A percentile compares a stretch with the other conserved stretches of the same genome.
These are phyloP conservation scores for Pantala flavescens DNA, from an alignment of 1,140 invertebrate species.

Conservation along the genomic window DNA sequence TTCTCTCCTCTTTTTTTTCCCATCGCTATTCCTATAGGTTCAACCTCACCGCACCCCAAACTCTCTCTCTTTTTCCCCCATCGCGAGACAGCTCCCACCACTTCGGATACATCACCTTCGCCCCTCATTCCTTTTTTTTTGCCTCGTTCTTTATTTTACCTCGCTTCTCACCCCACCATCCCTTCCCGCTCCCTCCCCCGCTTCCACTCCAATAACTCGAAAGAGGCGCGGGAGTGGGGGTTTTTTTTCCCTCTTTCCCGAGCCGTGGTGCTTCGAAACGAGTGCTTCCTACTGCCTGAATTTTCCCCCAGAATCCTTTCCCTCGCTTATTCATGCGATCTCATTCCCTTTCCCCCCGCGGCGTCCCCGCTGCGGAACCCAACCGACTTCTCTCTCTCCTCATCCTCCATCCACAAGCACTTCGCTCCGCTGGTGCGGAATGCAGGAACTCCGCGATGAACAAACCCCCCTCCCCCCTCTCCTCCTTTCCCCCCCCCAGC, in stretches of 20 bases:
- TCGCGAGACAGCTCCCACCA: background rate
- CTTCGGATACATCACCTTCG: background rate
- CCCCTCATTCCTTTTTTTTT: background rate
- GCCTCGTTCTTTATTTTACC: background rate
- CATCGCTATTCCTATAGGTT: too few relatives aligned
- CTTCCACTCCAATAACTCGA: slow-evolving; percentile 15
- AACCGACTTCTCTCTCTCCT: background rate
- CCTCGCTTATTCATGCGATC: background rate
- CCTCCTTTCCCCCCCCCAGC: background rate
- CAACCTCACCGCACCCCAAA: too few relatives aligned
- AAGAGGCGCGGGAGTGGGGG: background rate
- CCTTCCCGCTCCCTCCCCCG: background rate
- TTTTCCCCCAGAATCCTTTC: background rate
- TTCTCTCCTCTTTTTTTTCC: too few relatives aligned
- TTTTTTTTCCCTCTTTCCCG: background rate
- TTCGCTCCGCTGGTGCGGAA: background rate
- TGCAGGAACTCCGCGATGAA: background rate
- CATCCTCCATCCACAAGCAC: background rate
- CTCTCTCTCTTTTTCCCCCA: background rate
- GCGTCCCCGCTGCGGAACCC: background rate
- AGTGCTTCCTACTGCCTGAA: background rate
- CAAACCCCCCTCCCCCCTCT: background rate
- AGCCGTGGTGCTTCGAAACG: background rate
- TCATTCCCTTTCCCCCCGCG: background rate
- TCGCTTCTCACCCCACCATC: background rate